phyloP scores from a whole-genome alignment of 2,888 invertebrate genomes.

The Selenia dentaria region DNA sequence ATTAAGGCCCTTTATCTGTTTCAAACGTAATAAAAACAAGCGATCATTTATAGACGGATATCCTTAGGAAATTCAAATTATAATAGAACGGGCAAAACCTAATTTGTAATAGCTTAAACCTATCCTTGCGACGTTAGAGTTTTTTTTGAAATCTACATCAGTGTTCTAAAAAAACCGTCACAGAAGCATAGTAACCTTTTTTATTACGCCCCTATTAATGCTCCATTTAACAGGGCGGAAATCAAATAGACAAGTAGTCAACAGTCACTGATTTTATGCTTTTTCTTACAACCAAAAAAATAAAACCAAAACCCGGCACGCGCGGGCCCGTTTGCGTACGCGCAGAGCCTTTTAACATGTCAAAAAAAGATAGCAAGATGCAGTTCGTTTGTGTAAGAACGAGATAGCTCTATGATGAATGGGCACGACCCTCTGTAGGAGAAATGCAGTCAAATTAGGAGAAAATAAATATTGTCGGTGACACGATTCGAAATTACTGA shows the following conservation, averaged over 20 bases:
- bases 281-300: constrained; percentile 70
- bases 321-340: constrained; percentile 66
- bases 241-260: constrained; percentile 54
- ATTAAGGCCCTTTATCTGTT: too few species aligned
- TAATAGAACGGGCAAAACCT: too few species aligned
- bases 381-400: constrained; percentile 30
- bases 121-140: too few species aligned
- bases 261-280: constrained; percentile 69
- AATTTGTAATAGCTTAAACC: too few species aligned
- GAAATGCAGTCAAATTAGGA: constrained; percentile 80
- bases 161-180: too few species aligned
- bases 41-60: too few species aligned
- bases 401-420: constrained; percentile 63
- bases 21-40: too few species aligned
- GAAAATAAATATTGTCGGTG: constrained; percentile 69
- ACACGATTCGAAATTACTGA: constrained; percentile 39
- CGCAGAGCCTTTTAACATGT: constrained; percentile 62
- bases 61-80: too few species aligned
- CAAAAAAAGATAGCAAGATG: constrained; percentile 47
- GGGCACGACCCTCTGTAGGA: constrained; percentile 62
- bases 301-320: constrained; percentile 68
- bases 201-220: constrained; percentile 3
- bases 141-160: too few species aligned
- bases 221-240: constrained; percentile 48
- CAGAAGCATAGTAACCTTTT: background rate